Evolutionary conservation across 2,113 vertebrate species (phyloP).

Genomic region (Phylloscopus whistleri): DNA sequence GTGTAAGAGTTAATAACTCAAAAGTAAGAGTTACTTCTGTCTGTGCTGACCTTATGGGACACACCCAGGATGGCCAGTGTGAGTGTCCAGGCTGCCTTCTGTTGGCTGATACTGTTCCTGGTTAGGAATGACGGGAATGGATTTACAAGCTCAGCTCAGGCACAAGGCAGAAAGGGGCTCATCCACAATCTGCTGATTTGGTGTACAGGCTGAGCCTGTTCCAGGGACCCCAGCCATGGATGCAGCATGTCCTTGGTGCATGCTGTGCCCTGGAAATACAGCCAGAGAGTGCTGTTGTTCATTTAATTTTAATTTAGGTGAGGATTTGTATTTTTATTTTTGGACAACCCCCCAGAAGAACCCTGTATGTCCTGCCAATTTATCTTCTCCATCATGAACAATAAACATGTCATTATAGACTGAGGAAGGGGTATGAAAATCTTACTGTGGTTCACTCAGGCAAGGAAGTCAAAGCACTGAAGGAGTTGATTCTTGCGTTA

Average conservation of each 20-base stretch:
- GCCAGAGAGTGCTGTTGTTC: conserved; percentile 60
- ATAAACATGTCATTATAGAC: neutral
- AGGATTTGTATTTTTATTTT: neutral
- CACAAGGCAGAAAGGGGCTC: neutral
- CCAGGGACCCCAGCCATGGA: neutral
- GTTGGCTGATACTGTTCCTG: neutral
- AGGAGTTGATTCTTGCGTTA: neutral
- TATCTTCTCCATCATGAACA: neutral
- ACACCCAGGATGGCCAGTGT: neutral
- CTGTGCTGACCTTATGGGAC: neutral
- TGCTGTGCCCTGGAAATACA: conserved; percentile 48
- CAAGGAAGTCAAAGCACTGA: neutral
- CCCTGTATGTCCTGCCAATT: neutral
- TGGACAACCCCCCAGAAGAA: neutral
- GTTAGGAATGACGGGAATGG: neutral
- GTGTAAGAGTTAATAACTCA: neutral
- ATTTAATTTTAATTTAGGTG: conserved; percentile 31
- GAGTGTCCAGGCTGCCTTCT: neutral
- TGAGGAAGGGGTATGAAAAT: neutral
- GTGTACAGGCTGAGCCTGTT: neutral
- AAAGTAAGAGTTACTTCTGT: neutral
- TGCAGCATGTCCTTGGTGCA: neutral
- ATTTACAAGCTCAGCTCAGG: neutral
- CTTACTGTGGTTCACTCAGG: neutral
- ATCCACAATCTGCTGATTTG: neutral